Evolutionary conservation across 2,797 vertebrate genomes (phyloP), one percentile per base, ranked within the genome.

Genomic region (Cygnus olor): DNA sequence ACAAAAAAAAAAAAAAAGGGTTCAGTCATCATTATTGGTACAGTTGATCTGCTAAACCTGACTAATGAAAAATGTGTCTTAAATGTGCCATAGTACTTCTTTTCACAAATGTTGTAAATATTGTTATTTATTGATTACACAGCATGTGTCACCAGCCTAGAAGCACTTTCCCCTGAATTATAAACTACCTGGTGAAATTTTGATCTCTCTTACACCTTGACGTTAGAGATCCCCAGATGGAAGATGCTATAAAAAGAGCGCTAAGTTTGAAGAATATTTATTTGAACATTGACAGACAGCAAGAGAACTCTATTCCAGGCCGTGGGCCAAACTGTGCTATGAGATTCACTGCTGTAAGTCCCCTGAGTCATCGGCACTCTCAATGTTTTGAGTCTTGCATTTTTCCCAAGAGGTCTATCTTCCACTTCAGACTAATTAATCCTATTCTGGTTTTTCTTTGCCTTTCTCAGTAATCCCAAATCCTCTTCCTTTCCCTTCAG

Each of bases 211-310:
- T 77, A 85, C 6, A 87, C 84, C 68, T 89, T 89, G 53, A 77
- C 63, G 54, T 74, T 85, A 69, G 51, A 92, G 66, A 80, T 82
- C 30, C 19, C 53, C 83, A 94, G 86, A 83, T 45, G 71, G 92
- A 90, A 87, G 40, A 34, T n/a, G 68, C 53, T 77, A 79, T 79
- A 93, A 88, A 94, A 93, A 80, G 70, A 68, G 22, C 85, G 51
- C 25, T 80, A 96, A 87, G 14, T 93, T 90, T 90, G 65, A 94
- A 78, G 92, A 93, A 72, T 83, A 94, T 95, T 92, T 45, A 0
- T 90, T 82, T 92, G 68, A 96, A 85, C 76, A 69, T 54, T 90
- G 94, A 95, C 76, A 90, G 90, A 89, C 81, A 94, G 79, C 40
- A 92, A 90, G 78, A 89, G 38, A 61, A 64, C 60, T 81, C 45